Percentiles rank a stretch among this genome's conserved stretches.
phyloP scores from a whole-genome alignment of 2,113 vertebrate species.

The Mungos mungo region DNA sequence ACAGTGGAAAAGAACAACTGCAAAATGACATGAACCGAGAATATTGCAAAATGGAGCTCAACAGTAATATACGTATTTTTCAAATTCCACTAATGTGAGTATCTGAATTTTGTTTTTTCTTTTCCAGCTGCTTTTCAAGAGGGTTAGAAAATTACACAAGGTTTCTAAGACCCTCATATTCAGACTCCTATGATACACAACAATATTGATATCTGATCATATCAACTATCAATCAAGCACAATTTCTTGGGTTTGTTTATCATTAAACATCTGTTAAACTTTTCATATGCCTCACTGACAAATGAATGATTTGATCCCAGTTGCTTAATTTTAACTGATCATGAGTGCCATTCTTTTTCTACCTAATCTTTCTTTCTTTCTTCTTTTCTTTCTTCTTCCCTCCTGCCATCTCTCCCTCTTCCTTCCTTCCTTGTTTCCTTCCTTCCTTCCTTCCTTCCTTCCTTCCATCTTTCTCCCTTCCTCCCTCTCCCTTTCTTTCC shows the following conservation, averaged over 20 bases:
- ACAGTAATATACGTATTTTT: neutral
- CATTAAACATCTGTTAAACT: constrained; percentile 62
- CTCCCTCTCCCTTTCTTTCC: neutral
- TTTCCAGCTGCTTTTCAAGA: neutral
- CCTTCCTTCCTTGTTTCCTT: neutral
- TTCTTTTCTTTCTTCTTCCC: neutral
- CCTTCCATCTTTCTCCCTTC: neutral
- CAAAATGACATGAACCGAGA: neutral
- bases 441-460: neutral
- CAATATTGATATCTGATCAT: neutral
- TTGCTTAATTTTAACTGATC: constrained; percentile 78
- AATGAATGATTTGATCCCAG: constrained; percentile 78
- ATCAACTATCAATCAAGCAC: constrained; percentile 23
- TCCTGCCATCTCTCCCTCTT: neutral
- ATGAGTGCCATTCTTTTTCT: constrained; percentile 45
- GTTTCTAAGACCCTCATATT: neutral
- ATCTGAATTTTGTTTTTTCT: neutral
- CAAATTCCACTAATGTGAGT: constrained; percentile 37
- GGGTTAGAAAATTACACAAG: neutral
- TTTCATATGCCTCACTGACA: constrained; percentile 67
- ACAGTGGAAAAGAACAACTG: neutral
- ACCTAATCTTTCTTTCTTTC: neutral
- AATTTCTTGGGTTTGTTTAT: constrained; percentile 64
- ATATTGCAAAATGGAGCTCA: neutral
- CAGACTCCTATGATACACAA: neutral